A percentile compares a stretch with the other conserved stretches of the same genome.
Conservation (phyloP, 2,113 vertebrate species). For the Mixornis gularis region DNA sequence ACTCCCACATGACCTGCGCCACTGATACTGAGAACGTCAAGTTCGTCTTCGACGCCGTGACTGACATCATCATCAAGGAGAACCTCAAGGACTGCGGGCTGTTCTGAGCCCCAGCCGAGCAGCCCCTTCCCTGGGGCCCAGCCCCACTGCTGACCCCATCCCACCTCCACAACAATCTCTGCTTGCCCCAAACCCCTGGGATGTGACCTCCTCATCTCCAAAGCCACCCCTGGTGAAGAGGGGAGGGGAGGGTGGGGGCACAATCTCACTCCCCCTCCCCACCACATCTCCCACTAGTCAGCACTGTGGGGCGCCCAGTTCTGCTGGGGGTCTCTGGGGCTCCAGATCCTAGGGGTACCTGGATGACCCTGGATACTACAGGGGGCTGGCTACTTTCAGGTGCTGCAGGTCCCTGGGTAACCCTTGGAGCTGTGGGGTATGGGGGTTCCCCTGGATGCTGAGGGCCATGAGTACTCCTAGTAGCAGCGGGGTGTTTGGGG, state of each 20-base stretch:
- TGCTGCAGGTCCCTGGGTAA: not conserved
- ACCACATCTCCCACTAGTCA: not conserved
- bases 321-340: not conserved
- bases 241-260: not conserved
- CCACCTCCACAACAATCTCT: not conserved
- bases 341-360: not conserved
- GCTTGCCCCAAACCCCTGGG: not conserved
- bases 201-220: not conserved
- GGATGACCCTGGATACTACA: not conserved
- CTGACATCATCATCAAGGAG: slow-evolving; percentile 98
- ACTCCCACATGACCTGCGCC: slow-evolving; percentile 98
- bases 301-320: rapidly evolving
- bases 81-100: slow-evolving; percentile 97
- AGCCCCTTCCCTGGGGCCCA: not conserved
- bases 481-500: not conserved
- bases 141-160: not conserved
- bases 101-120: slow-evolving; percentile 74
- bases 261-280: not conserved
- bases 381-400: not conserved
- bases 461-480: not conserved
- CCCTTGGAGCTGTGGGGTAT: not conserved
- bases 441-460: not conserved
- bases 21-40: slow-evolving; percentile 98
- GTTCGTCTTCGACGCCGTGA: slow-evolving; percentile 96
- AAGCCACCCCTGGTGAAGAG: not conserved